Base-by-base conservation (phyloP, 2,888 invertebrate species). In the Himalopsyche kuldschensis region DNA sequence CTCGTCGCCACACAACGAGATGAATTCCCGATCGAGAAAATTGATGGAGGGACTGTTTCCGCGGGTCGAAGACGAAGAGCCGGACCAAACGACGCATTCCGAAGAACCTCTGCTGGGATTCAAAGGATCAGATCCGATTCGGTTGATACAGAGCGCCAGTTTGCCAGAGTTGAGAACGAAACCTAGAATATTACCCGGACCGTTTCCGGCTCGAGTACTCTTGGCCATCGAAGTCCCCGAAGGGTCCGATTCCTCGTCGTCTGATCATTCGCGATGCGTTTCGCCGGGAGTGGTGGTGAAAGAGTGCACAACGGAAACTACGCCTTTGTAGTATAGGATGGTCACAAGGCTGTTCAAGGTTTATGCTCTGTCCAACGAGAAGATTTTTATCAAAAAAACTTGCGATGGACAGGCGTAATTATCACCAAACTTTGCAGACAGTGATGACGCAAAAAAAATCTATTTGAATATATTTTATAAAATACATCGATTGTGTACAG, bases 281-380 rank as follows among this genome's bases (percentile, higher is more conserved):
- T 85, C 87, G 55, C 87, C 89, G 84, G 89, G 89, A 87, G 89
- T 85, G n/a, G 27, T 80, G n/a, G 81, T 85, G 31, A 80, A 80
- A 46, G 84, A 86, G 46, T 47, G 79, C 10, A 80, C 46, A 84
- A 85, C 85, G 84, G 85, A 88, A 87, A 87, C 87, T 85, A 87
- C 89, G 87, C 90, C 89, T 87, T 90, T 90, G 91, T 91, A 90
- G 91, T 91, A 90, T 88, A 89, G 90, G 90, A 91, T 91, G 83
- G 87, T 91, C 87, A 91, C 92, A 89, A 91, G 91, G 88, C 91
- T 92, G 79, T 90, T 90, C 86, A 91, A 91, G 88, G 88, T 91
- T 86, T 92, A 92, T 89, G 90, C 91, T 85, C 88, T 92, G 87
- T 88, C 90, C 78, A 89, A 89, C 75, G 86, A 86, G 76, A 85